Evolutionary conservation across 2,797 vertebrate genomes (phyloP), one percentile per base, ranked within the genome.

Genomic region (Labroides dimidiatus): DNA sequence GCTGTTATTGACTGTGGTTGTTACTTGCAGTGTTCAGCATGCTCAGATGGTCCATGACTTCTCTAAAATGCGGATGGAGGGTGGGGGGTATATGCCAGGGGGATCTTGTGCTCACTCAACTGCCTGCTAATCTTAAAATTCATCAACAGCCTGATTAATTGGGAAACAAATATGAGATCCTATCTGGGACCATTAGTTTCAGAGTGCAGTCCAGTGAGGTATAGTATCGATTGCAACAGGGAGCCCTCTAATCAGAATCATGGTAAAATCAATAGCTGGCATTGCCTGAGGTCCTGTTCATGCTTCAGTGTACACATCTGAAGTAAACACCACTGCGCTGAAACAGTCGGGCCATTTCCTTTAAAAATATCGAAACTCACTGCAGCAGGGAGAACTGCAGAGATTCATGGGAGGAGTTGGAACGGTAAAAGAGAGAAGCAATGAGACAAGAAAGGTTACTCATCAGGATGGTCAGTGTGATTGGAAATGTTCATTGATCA

Each of bases 201-300:
- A 88, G 79, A 75, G 84, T 76, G 83, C 80, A 84, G 72, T 86
- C 76, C 72, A 83, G 81, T 91, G 90, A 92, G 92, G 73, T 89
- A 88, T 79, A 54, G 72, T 86, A 93, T 92, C 30, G 91, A 93
- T 88, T 82, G 83, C 73, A 80, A 78, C 86, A 71, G 77, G 79
- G 87, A 87, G 79, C 78, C 81, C 78, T 87, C 89, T 92, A 92
- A 93, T 93, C 91, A 89, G 81, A 92, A 91, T 91, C 87, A 91
- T 89, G 86, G 88, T 56, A 70, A 87, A 92, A 92, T 92, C 90
- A 84, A 92, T 93, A 85, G 69, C 79, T 91, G 85, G 87, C 87
- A 45, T 75, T 60, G 88, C 83, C 76, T 82, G 75, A 83, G 79
- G 88, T 85, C 82, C 84, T 70, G 84, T 86, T 87, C 89, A 88